Evolutionary conservation across 2,797 vertebrate species (phyloP).

Genomic region (Chelon labrosus): DNA sequence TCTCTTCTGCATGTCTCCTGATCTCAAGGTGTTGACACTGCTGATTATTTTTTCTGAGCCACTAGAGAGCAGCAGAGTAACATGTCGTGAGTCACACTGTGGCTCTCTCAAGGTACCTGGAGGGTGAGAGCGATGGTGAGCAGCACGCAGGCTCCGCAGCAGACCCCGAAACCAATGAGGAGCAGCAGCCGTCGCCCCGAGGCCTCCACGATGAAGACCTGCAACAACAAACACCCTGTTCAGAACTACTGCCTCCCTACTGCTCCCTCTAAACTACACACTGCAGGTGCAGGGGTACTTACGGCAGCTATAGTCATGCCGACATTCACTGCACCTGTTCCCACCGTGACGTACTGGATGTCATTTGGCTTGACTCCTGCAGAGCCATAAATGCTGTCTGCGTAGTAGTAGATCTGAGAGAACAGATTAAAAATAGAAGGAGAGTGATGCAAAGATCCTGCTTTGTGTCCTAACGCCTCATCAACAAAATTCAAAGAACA

Average conservation of each 20-base stretch:
- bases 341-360: conserved; percentile 92
- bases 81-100: neutral
- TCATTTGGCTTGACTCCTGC: conserved; percentile 85
- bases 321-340: conserved; percentile 92
- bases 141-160: conserved; percentile 86
- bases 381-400: conserved; percentile 89
- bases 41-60: conserved; percentile 5
- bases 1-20: neutral
- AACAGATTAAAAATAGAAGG: neutral
- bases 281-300: conserved; percentile 55
- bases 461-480: neutral
- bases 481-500: neutral
- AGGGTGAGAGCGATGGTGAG: conserved; percentile 88
- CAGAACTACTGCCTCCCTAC: neutral
- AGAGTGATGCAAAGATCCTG: neutral
- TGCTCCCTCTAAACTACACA: conserved; percentile 5
- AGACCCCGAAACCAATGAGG: conserved; percentile 90
- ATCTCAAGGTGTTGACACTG: neutral
- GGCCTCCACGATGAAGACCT: conserved; percentile 94
- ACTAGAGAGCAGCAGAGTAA: conserved; percentile 60
- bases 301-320: conserved; percentile 91
- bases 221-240: conserved; percentile 10
- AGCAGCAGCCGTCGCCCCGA: conserved; percentile 89
- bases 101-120: conserved; percentile 82
- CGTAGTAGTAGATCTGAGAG: conserved; percentile 94